Evolutionary conservation across 35 echinoderm and acorn worm species (phyloP).

Genomic region (Patiria miniata): DNA sequence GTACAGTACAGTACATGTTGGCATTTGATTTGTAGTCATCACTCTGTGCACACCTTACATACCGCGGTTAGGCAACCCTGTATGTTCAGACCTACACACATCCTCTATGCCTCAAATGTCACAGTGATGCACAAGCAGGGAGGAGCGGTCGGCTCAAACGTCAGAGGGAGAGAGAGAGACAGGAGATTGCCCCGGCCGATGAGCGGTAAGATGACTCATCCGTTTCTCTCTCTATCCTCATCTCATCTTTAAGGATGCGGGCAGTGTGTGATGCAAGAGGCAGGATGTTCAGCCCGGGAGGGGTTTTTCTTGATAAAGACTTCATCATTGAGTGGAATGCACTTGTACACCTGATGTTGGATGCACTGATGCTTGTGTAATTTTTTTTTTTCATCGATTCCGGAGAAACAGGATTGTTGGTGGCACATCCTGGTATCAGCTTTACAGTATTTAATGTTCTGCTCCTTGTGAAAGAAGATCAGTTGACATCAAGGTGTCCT

Average conservation of each 20-base stretch:
- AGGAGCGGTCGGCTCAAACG: background rate
- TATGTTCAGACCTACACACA: background rate
- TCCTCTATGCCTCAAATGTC: background rate
- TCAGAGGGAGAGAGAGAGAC: background rate
- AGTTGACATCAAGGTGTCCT: background rate
- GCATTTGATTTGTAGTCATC: too few relatives aligned
- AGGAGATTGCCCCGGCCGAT: conserved; percentile 20
- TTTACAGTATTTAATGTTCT: background rate
- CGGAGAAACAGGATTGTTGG: background rate
- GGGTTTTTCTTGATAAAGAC: background rate
- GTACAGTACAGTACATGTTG: background rate
- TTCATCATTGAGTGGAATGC: background rate
- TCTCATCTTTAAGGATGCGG: background rate
- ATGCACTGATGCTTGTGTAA: background rate
- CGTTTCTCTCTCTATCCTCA: background rate
- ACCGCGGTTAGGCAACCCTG: background rate
- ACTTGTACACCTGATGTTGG: background rate
- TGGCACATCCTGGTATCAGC: background rate
- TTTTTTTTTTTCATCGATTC: background rate
- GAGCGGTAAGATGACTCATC: conserved; percentile 8
- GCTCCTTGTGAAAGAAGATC: background rate
- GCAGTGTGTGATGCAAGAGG: background rate
- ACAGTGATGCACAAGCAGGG: background rate
- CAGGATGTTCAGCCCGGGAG: background rate
- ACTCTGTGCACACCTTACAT: background rate